Conservation (phyloP, 2,888 invertebrate genomes). For the Neocrepidodera transversa region DNA sequence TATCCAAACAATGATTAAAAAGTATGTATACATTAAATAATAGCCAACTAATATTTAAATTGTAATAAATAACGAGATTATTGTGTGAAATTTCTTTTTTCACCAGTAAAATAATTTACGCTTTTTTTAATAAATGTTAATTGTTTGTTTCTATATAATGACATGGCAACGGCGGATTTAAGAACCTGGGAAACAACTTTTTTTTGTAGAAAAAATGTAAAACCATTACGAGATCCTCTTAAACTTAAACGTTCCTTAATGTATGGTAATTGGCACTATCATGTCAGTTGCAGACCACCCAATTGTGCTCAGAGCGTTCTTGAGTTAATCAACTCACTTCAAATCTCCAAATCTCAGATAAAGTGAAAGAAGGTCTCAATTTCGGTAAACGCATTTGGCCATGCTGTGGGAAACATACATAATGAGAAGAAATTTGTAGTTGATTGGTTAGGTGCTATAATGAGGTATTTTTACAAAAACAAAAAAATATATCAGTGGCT, state of each 20-base stretch:
- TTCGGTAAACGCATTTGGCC: background rate
- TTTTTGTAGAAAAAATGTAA: constrained; percentile 15
- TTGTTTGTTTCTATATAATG: too few species aligned
- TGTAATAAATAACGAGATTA: too few species aligned
- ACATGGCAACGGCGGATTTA: background rate
- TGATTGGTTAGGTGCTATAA: too few species aligned
- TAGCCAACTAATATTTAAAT: too few species aligned
- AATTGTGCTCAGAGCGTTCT: constrained; percentile 3
- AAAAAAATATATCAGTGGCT: too few species aligned
- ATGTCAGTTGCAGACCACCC: constrained; percentile 25
- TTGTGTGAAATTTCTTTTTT: too few species aligned
- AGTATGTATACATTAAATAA: too few species aligned
- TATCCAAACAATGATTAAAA: too few species aligned
- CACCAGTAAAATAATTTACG: too few species aligned
- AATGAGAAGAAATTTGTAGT: too few species aligned
- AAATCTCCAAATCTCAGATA: background rate
- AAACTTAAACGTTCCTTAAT: constrained; percentile 17
- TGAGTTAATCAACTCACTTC: background rate
- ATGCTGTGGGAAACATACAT: background rate
- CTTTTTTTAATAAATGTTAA: too few species aligned
- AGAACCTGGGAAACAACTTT: constrained; percentile 14
- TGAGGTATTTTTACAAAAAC: too few species aligned
- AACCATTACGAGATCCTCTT: constrained; percentile 17
- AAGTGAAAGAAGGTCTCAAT: background rate
- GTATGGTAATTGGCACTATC: constrained; percentile 24